A percentile compares a stretch with the other conserved stretches of the same genome.
phyloP scores from a whole-genome alignment of 1,140 invertebrate genomes.

The Drosophila simulans region DNA sequence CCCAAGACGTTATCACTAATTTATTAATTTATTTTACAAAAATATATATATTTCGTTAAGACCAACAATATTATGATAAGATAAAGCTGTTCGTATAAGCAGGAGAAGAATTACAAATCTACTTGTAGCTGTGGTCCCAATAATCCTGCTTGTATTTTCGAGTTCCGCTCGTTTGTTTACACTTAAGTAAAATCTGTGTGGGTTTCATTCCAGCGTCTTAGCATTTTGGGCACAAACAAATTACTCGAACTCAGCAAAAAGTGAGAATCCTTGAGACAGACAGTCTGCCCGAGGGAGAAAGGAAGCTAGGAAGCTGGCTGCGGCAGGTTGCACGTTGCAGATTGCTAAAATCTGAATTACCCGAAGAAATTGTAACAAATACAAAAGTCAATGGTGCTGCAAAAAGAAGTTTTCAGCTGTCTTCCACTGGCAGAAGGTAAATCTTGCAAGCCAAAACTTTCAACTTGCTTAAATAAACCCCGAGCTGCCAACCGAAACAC shows the following conservation, averaged over 20 bases:
- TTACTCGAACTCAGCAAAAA: slow-evolving; percentile 71
- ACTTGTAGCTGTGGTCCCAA: not conserved
- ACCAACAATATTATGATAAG: not conserved
- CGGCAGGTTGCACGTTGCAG: slow-evolving; percentile 53
- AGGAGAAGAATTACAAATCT: no score
- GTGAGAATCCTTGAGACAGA: slow-evolving; percentile 36
- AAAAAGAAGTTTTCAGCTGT: slow-evolving; percentile 80
- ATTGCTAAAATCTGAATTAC: slow-evolving; percentile 61
- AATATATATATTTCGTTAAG: not conserved
- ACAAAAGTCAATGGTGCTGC: slow-evolving; percentile 83
- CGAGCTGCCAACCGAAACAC: slow-evolving; percentile 19
- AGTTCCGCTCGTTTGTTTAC: slow-evolving; percentile 55
- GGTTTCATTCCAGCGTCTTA: slow-evolving; percentile 72
- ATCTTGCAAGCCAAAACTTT: slow-evolving; percentile 80
- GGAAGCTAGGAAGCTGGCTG: slow-evolving; percentile 24
- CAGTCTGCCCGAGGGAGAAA: slow-evolving; percentile 3
- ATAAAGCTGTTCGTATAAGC: not conserved
- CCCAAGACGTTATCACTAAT: no score
- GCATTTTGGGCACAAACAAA: slow-evolving; percentile 61
- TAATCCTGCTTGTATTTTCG: slow-evolving; percentile 4
- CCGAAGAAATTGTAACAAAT: slow-evolving; percentile 75
- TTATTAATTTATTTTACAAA: not conserved
- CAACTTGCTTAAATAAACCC: slow-evolving; percentile 78
- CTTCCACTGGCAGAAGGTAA: slow-evolving; percentile 74
- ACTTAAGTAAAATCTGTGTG: slow-evolving; percentile 57